Base-by-base conservation (phyloP, 2,113 vertebrate genomes). In the Urocynchramus pylzowi region DNA sequence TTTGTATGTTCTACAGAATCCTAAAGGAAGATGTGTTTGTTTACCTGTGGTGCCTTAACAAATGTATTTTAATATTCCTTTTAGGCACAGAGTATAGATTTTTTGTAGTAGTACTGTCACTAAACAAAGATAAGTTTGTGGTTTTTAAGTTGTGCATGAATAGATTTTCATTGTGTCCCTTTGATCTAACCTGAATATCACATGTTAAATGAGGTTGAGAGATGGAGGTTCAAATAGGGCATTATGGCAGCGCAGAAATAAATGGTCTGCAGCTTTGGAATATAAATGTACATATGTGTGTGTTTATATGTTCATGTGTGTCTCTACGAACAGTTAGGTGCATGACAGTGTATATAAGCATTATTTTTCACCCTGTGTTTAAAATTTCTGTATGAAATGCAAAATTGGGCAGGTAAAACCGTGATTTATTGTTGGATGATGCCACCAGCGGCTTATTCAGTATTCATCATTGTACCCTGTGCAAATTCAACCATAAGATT, bases 121-220 rank as follows among this genome's bases (percentile, higher is more conserved):
- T 39, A 23, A 50, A 86, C 12, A 79, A 57, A 47, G n/a, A 31
- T 3, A 54, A 47, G 19, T 41, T 61, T 42, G 8, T 19, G 2
- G 9, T 80, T 75, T 75, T 73, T 54, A 4, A 42, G 17, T 39
- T 59, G 14, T 45, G 4, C 11, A 15, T 6, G 31, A 41, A 50
- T 37, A 23, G 14, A 47, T 8, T 44, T 21, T 57, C 19, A 30
- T n/a, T 84, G 18, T 42, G 13, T 35, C 41, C 24, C 6, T 54
- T 52, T 74, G n/a, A 67, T 50, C 16, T 75, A 59, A 31, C 20
- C 12, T 53, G 33, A 87, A 45, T 14, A 35, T 2, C 17, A 19
- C 7, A 41, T 0, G 0, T 49, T 79, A 28, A 13, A 4, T 9
- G 19, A 37, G 3, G 6, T 7, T 88, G 24, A 10, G 7, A 79